Percentiles rank a stretch among this genome's conserved stretches.
These are phyloP conservation scores for Caradrina clavipalpis DNA, from an alignment of 2,888 invertebrate genomes.

Conservation along the genomic window DNA sequence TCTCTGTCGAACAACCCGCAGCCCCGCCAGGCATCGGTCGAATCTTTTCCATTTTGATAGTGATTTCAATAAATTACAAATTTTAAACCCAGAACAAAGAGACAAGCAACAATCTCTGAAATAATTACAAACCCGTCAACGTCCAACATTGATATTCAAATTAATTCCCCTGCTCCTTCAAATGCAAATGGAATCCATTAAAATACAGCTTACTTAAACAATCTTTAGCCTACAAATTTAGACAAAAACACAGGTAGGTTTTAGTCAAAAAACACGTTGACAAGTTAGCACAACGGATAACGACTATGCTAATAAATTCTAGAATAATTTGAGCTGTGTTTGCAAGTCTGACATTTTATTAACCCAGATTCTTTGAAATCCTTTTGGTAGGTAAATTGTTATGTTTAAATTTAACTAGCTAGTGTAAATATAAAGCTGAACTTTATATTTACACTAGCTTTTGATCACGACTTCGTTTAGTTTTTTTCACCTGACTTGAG, in stretches of 20 bases:
- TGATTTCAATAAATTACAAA: too few species aligned
- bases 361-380: slow-evolving; percentile 54
- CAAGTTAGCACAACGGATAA: slow-evolving; percentile 18
- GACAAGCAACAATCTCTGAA: background rate
- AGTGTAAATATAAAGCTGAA: too few species aligned
- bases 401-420: slow-evolving; percentile 20
- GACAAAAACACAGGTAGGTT: slow-evolving; percentile 38
- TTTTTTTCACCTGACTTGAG: too few species aligned
- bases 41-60: too few species aligned
- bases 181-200: slow-evolving; percentile 30
- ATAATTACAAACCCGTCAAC: background rate
- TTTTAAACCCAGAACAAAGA: too few species aligned
- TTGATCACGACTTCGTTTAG: too few species aligned
- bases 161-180: background rate
- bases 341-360: slow-evolving; percentile 50
- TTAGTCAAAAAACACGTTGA: slow-evolving; percentile 22
- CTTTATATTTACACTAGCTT: slow-evolving; percentile 2
- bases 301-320: slow-evolving; percentile 54
- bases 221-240: slow-evolving; percentile 38
- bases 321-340: slow-evolving; percentile 41
- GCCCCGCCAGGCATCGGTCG: too few species aligned
- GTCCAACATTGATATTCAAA: slow-evolving; percentile 13
- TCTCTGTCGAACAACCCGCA: too few species aligned
- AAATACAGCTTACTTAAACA: slow-evolving; percentile 23
- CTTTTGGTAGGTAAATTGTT: slow-evolving; percentile 27